Base-by-base conservation (phyloP, 2,888 invertebrate genomes). In the Ornithoptera priamus region DNA sequence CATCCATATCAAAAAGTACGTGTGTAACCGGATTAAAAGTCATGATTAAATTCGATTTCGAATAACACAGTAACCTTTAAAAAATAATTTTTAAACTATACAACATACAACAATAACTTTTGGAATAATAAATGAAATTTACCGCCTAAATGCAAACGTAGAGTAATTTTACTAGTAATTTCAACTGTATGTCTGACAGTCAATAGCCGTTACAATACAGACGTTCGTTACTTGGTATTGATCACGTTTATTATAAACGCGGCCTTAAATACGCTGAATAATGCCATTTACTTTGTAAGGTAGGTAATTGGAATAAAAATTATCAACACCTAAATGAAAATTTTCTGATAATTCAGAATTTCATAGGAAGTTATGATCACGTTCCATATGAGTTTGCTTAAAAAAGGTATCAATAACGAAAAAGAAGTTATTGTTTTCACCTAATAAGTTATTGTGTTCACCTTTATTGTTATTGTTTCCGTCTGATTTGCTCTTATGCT, bases 1-100 rank as follows among this genome's bases (percentile, higher is more conserved):
- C 91, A 77, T 91, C 90, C 91, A 92, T 91, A 80, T 91, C 91
- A 80, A 92, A 91, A 79, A 91, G 85, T 78, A 89, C 83, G 76
- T 92, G 90, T 56, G 94, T 93, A 60, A 94, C 93, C 59, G 92
- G 89, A 71, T 79, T 79, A 72, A 78, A 85, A 2, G 71, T 58
- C 87, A 88, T 87, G 60, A 73, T 77, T 68, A n/a, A 10, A 22
- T 63, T 53, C 22, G 20, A 15, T 17, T 17, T 22, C 20, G 15
- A 62, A 62, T 50, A n/a, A 18, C 18, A 36, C 4, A n/a, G 36
- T 10, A 3, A 61, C 18, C 18, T 36, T 58, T 22, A 58, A 22
- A 58, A 57, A 53, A 17, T 20, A 56, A 20, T n/a, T 56, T 17
- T 53, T 7, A 15, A 18, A 53, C 53, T 53, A 10, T n/a, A 56